A percentile compares a stretch with the other conserved stretches of the same genome.
Evolutionary conservation across 2,888 invertebrate species (phyloP).

Genomic region (Globia sparganii): DNA sequence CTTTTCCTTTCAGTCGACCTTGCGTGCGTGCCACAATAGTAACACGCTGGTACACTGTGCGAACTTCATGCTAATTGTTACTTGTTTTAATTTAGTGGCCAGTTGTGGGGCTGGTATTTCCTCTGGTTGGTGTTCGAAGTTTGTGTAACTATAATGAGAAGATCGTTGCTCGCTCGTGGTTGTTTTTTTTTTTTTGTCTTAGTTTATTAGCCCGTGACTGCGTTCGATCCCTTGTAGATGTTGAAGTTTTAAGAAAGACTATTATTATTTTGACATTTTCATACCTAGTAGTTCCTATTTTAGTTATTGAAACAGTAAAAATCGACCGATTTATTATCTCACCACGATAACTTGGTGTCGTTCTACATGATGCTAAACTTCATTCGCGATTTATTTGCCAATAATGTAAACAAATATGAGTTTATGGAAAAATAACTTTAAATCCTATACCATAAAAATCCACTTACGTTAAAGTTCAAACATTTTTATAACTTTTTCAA

Average conservation of each 20-base stretch:
- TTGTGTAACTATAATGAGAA: slow-evolving; percentile 5
- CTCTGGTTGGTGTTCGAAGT: slow-evolving; percentile 5
- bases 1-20: slow-evolving; percentile 89
- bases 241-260: background rate
- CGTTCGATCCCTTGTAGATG: background rate
- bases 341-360: no score
- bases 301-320: no score
- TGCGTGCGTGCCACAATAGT: slow-evolving; percentile 72
- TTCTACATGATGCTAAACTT: no score
- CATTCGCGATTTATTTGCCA: no score
- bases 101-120: slow-evolving; percentile 32
- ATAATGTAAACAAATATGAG: no score
- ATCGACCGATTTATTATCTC: no score
- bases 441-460: no score
- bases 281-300: background rate
- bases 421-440: no score
- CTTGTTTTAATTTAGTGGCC: slow-evolving; percentile 52
- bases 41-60: slow-evolving; percentile 52
- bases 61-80: slow-evolving; percentile 60
- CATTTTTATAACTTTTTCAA: no score
- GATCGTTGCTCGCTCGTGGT: background rate
- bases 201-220: background rate
- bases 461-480: no score
- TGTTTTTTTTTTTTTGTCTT: background rate
- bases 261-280: background rate